A percentile compares a stretch with the other conserved stretches of the same genome.
Conservation (phyloP, 2,797 vertebrate species). For the Graptemys geographica region DNA sequence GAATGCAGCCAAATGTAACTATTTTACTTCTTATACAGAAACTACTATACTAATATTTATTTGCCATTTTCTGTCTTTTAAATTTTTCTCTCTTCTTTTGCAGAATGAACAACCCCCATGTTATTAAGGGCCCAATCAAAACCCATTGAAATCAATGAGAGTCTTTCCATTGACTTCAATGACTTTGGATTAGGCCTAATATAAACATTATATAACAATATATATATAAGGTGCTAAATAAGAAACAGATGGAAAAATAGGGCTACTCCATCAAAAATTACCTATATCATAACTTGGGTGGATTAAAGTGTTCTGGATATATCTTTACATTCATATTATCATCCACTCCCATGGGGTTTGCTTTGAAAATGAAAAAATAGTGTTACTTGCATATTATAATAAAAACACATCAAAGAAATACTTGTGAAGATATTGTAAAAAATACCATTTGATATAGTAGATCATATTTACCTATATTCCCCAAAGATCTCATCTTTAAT, state of each 20-base stretch:
- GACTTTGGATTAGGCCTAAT: background rate
- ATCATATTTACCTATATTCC: constrained; percentile 93
- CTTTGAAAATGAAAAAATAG: constrained; percentile 78
- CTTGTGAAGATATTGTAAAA: constrained; percentile 25
- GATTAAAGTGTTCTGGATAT: constrained; percentile 11
- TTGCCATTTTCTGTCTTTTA: background rate
- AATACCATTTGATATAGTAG: constrained; percentile 29
- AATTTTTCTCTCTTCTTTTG: background rate
- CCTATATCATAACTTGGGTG: background rate
- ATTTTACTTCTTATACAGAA: constrained; percentile 32
- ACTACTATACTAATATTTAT: background rate
- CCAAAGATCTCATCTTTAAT: constrained; percentile 98
- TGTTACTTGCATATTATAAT: constrained; percentile 34
- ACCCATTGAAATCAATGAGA: background rate
- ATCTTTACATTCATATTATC: constrained; percentile 53
- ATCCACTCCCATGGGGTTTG: constrained; percentile 69
- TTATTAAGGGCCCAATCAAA: background rate
- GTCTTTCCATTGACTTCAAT: background rate
- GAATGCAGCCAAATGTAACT: background rate
- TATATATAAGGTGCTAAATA: constrained; percentile 54
- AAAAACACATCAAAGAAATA: constrained; percentile 56
- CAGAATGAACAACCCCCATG: background rate
- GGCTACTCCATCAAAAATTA: background rate
- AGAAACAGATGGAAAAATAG: constrained; percentile 22
- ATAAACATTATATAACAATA: constrained; percentile 42